Percentiles rank a stretch among this genome's conserved stretches.
Evolutionary conservation across 2,888 invertebrate species (phyloP).

Genomic region (Pandemis heparana): DNA sequence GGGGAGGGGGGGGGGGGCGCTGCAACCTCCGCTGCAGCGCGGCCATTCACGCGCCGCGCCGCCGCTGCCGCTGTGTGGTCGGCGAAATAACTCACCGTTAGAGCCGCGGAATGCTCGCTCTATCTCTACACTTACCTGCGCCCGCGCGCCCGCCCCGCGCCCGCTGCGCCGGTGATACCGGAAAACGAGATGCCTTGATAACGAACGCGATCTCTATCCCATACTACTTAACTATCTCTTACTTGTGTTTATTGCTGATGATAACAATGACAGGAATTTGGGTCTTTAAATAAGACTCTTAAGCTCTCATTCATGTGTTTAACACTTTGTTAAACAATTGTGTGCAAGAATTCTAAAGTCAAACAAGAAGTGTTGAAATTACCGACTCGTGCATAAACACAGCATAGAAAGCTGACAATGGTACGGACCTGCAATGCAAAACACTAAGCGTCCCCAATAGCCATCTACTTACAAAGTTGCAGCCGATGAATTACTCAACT

Average conservation of each 20-base stretch:
- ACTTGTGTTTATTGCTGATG: constrained; percentile 44
- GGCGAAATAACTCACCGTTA: constrained; percentile 85
- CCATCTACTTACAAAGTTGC: constrained; percentile 38
- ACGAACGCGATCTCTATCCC: constrained; percentile 57
- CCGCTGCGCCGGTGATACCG: constrained; percentile 51
- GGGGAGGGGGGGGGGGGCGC: constrained; percentile 67
- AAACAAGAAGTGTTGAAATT: constrained; percentile 38
- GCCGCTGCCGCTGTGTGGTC: constrained; percentile 63
- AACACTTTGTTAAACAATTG: constrained; percentile 23
- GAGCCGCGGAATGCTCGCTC: constrained; percentile 79
- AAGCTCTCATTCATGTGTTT: constrained; percentile 22
- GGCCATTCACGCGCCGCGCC: constrained; percentile 79
- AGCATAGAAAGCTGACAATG: constrained; percentile 39
- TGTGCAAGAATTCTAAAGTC: constrained; percentile 25
- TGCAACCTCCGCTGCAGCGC: constrained; percentile 79
- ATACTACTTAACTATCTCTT: constrained; percentile 50
- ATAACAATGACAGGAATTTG: constrained; percentile 37
- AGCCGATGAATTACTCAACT: constrained; percentile 35
- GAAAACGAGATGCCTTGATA: constrained; percentile 60
- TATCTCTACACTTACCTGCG: constrained; percentile 68
- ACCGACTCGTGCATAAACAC: constrained; percentile 21
- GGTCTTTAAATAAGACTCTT: constrained; percentile 30
- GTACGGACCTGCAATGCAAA: constrained; percentile 32
- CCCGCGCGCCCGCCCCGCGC: constrained; percentile 43
- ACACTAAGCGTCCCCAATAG: constrained; percentile 38